Evolutionary conservation across 2,797 vertebrate genomes (phyloP).

Genomic region (Crocidura indochinensis): DNA sequence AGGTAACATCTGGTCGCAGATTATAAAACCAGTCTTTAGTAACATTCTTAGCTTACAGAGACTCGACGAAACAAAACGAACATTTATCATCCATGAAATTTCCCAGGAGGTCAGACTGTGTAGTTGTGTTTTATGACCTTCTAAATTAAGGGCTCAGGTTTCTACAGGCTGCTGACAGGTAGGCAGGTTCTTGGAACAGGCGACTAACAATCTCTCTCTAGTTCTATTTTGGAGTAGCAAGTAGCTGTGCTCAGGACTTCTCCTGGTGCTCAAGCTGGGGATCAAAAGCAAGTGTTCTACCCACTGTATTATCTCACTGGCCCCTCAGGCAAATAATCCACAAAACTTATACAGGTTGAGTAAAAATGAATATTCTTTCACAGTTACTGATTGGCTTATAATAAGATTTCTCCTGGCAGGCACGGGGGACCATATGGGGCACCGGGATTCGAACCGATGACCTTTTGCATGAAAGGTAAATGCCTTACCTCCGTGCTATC

Average conservation of each 20-base stretch:
- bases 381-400: background rate
- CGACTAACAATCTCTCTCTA: background rate
- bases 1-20: background rate
- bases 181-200: background rate
- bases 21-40: background rate
- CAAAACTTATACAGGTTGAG: background rate
- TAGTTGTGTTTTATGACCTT: background rate
- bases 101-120: background rate
- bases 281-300: too few relatives aligned
- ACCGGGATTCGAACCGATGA: too few relatives aligned
- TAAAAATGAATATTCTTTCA: background rate
- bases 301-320: too few relatives aligned
- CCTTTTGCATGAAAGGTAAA: too few relatives aligned
- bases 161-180: background rate
- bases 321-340: too few relatives aligned
- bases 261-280: too few relatives aligned
- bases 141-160: slow-evolving; percentile 25
- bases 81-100: background rate
- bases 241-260: too few relatives aligned
- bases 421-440: too few relatives aligned
- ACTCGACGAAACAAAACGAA: background rate
- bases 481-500: too few relatives aligned
- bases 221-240: too few relatives aligned
- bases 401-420: background rate
- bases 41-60: background rate